These are phyloP conservation scores for Falcaria lacertinaria DNA, from an alignment of 2,888 invertebrate species.

Conservation along the genomic window DNA sequence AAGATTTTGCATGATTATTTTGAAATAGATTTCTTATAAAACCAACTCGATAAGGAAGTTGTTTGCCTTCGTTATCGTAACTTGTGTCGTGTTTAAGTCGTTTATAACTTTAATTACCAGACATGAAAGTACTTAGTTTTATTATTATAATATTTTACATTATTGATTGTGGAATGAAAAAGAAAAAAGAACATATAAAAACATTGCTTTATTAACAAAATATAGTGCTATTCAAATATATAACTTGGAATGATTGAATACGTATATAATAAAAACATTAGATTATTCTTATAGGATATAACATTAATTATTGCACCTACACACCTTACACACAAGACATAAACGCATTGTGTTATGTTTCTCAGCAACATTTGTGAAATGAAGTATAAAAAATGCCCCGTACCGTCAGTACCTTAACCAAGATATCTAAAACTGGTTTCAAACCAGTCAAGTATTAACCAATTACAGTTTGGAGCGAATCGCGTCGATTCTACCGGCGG, in stretches of 20 bases:
- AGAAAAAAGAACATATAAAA: background rate
- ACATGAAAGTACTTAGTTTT: too few species aligned
- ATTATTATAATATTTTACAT: too few species aligned
- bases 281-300: constrained; percentile 13
- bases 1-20: too few species aligned
- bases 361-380: constrained; percentile 4
- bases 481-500: constrained; percentile 85
- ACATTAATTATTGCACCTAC: constrained; percentile 14
- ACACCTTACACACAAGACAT: background rate
- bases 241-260: constrained; percentile 53
- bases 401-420: constrained; percentile 49
- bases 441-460: constrained; percentile 1
- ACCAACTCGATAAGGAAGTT: too few species aligned
- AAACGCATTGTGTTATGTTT: background rate
- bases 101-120: too few species aligned
- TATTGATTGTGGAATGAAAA: background rate
- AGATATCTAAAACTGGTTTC: constrained; percentile 24
- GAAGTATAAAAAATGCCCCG: constrained; percentile 41
- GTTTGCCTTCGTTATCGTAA: too few species aligned
- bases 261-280: constrained; percentile 24
- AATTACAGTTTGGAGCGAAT: constrained; percentile 87
- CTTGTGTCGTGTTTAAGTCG: too few species aligned
- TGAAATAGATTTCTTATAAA: too few species aligned
- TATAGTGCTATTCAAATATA: constrained; percentile 32
- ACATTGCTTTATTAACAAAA: constrained; percentile 9